Conservation (phyloP, 2,113 vertebrate species). For the Oenanthe melanoleuca region DNA sequence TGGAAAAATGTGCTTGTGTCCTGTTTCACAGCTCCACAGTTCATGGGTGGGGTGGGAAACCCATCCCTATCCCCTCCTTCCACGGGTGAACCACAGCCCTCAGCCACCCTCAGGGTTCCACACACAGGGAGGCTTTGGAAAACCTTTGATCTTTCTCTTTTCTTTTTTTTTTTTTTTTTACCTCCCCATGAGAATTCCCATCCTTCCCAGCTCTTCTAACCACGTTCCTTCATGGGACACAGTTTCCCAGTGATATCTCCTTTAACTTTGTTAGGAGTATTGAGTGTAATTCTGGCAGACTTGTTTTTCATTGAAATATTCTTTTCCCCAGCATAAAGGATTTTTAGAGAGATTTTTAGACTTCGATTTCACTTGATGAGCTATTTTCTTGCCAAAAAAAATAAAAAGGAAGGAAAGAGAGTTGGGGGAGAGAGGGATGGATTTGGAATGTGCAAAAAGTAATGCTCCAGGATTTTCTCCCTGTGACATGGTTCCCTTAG, state of each 20-base stretch:
- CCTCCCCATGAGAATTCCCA: not conserved
- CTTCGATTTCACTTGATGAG: not conserved
- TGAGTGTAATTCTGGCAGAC: not conserved
- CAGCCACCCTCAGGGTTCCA: not conserved
- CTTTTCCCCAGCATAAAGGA: not conserved
- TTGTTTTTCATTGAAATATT: not conserved
- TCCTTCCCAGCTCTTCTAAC: not conserved
- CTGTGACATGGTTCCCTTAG: not conserved
- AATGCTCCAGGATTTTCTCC: constrained; percentile 26
- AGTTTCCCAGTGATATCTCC: not conserved
- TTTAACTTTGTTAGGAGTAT: not conserved
- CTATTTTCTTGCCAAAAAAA: not conserved
- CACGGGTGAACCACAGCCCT: fast-evolving
- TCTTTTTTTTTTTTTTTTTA: not conserved
- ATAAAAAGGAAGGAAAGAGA: not conserved
- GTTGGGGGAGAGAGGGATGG: not conserved
- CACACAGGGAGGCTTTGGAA: not conserved
- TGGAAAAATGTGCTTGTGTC: not conserved
- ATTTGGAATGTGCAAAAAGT: not conserved
- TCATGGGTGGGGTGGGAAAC: not conserved
- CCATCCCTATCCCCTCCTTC: not conserved
- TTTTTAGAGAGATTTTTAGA: not conserved
- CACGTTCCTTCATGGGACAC: not conserved
- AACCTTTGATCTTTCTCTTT: not conserved
- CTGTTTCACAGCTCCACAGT: not conserved